A percentile compares a stretch with the other conserved stretches of the same genome.
Evolutionary conservation across 2,113 vertebrate genomes (phyloP).

Genomic region (Oncorhynchus gorbuscha): DNA sequence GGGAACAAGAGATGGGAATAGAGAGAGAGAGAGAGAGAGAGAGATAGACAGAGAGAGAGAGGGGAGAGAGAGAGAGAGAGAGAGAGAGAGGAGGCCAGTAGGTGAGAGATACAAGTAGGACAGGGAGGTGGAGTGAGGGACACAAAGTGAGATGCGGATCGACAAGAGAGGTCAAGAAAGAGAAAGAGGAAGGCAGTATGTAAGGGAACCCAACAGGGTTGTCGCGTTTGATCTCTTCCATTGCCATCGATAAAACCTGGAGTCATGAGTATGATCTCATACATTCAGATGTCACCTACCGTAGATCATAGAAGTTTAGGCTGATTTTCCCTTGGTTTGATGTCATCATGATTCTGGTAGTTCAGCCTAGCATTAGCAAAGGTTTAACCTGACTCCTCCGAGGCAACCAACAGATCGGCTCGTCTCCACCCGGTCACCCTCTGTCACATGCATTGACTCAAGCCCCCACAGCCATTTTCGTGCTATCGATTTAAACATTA

Average conservation of each 20-base stretch:
- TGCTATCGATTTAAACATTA: constrained; percentile 61
- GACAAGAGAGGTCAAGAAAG: not conserved
- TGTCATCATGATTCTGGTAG: no score
- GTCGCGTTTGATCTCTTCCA: no score
- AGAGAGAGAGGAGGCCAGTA: not conserved
- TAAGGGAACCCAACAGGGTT: no score
- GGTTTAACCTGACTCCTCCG: constrained; percentile 14
- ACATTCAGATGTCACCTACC: no score
- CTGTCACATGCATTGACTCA: constrained; percentile 41
- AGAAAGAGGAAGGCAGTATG: not conserved
- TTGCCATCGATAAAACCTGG: no score
- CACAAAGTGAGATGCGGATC: not conserved
- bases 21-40: no score
- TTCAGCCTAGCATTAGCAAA: not conserved
- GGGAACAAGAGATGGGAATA: no score
- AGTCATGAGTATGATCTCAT: no score
- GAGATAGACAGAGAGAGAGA: not conserved
- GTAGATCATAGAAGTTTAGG: no score
- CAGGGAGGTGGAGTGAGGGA: not conserved
- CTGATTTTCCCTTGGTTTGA: no score
- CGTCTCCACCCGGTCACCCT: constrained; percentile 56
- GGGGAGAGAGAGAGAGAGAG: constrained; percentile 10
- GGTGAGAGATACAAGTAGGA: constrained; percentile 16
- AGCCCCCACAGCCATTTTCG: constrained; percentile 56
- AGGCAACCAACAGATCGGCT: constrained; percentile 46